phyloP scores from a whole-genome alignment of 2,113 vertebrate genomes.

The Bos indicus region DNA sequence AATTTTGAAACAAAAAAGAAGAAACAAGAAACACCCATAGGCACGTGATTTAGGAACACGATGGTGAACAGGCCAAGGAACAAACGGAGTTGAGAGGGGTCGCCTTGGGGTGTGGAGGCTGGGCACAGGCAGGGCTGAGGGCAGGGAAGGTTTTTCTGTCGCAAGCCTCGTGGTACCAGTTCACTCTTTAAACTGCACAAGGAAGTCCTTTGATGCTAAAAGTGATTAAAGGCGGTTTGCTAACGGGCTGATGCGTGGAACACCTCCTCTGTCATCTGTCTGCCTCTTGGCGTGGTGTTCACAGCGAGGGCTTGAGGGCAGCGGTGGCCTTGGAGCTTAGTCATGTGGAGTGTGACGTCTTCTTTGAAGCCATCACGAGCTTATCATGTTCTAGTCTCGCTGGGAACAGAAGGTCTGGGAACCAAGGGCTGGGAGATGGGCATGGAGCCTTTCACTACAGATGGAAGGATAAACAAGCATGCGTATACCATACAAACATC shows the following conservation, averaged over 20 bases:
- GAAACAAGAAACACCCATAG: not conserved
- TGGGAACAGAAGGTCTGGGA: constrained; percentile 16
- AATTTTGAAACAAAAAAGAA: not conserved
- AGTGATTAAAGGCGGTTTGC: not conserved
- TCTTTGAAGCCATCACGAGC: constrained; percentile 53
- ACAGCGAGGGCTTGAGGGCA: not conserved
- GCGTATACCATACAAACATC: not conserved
- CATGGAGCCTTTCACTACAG: not conserved
- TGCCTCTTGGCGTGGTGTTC: not conserved
- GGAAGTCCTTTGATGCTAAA: constrained; percentile 27
- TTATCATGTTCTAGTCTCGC: not conserved
- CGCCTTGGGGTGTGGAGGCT: not conserved
- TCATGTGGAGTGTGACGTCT: not conserved
- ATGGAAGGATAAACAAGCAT: not conserved
- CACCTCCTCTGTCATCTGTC: not conserved
- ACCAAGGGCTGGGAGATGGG: not conserved
- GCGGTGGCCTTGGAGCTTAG: not conserved
- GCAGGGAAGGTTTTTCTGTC: not conserved
- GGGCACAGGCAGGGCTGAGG: not conserved
- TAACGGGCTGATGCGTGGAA: not conserved
- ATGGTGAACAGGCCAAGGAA: not conserved
- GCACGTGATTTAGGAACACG: not conserved
- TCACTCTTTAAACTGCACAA: not conserved
- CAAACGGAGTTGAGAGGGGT: not conserved
- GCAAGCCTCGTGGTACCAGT: not conserved